Evolutionary conservation across 92 coral and sea anemone genomes (phyloP).

Genomic region (Bergia sp.): DNA sequence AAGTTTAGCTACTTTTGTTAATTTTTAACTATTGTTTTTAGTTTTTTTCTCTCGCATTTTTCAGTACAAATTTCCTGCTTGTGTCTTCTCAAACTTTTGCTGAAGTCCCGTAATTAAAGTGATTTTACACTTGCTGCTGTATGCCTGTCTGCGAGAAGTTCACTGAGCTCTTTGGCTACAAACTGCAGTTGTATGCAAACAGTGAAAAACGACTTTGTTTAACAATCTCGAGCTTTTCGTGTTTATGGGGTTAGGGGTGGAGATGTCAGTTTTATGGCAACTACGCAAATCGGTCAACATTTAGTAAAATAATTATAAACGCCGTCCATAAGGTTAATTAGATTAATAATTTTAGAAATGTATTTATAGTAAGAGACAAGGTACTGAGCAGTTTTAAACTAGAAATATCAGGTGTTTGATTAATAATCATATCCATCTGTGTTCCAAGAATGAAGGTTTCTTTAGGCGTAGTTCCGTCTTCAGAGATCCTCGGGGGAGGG

Average conservation of each 20-base stretch:
- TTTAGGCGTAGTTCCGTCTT: no score
- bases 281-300: background rate
- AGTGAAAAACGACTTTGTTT: background rate
- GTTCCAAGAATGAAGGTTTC: no score
- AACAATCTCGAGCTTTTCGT: background rate
- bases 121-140: background rate
- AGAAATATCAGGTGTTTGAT: no score
- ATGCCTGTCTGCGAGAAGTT: background rate
- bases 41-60: background rate
- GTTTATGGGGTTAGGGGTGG: no score
- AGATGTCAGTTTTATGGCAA: background rate
- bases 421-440: no score
- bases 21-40: background rate
- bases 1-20: no score
- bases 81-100: background rate
- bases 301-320: no score
- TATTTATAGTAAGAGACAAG: background rate
- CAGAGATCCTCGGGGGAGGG: no score
- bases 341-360: background rate
- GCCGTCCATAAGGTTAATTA: background rate
- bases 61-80: background rate
- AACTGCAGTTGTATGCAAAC: background rate
- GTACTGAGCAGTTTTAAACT: background rate
- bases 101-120: background rate
- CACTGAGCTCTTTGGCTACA: background rate